Percentiles rank a stretch among this genome's conserved stretches.
phyloP scores from a whole-genome alignment of 2,797 vertebrate genomes.

The Karalla daura region DNA sequence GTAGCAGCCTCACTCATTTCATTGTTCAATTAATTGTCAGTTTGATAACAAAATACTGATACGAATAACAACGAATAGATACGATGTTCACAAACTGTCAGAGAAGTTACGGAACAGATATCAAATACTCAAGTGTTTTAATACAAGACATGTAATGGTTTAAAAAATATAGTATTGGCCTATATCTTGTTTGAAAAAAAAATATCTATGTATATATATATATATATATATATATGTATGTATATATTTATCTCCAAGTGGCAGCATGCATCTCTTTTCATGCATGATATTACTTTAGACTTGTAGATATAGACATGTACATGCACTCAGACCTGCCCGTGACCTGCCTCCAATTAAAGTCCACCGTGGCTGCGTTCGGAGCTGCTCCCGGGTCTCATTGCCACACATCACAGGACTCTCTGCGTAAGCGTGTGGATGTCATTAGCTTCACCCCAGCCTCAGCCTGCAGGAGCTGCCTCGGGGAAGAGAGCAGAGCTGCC shows the following conservation, averaged over 20 bases:
- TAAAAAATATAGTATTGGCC: too few relatives aligned
- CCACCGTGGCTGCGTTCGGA: neutral
- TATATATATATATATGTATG: neutral
- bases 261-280: neutral
- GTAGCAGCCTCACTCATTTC: too few relatives aligned
- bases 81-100: too few relatives aligned
- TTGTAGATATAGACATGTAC: neutral
- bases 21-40: too few relatives aligned
- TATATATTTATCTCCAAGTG: neutral
- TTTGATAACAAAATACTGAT: too few relatives aligned
- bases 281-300: neutral
- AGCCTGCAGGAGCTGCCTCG: constrained; percentile 51
- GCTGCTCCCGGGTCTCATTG: neutral
- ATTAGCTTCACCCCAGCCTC: constrained; percentile 50
- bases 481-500: constrained; percentile 63
- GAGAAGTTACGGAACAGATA: too few relatives aligned
- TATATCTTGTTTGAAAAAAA: too few relatives aligned
- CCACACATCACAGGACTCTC: constrained; percentile 13
- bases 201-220: too few relatives aligned
- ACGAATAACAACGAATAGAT: too few relatives aligned
- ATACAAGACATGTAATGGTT: too few relatives aligned
- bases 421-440: constrained; percentile 33
- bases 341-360: neutral
- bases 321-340: neutral
- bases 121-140: too few relatives aligned